phyloP scores from a whole-genome alignment of 2,113 vertebrate species.

The Mormoops blainvillei region DNA sequence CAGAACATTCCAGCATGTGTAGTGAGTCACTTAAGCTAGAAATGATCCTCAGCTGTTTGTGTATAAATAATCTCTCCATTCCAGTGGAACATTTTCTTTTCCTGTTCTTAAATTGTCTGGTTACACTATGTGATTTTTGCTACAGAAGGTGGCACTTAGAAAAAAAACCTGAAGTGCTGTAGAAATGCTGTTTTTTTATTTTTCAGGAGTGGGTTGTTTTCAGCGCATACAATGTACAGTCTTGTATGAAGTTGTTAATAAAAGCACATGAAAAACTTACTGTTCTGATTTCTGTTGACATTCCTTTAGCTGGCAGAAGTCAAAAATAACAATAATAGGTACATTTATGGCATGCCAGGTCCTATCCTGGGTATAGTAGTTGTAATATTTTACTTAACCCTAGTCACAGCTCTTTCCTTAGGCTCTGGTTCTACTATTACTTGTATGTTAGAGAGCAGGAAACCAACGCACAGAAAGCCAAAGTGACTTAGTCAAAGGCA shows the following conservation, averaged over 20 bases:
- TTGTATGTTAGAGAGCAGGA: background rate
- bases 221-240: conserved; percentile 72
- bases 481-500: background rate
- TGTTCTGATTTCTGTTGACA: conserved; percentile 21
- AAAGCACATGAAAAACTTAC: conserved; percentile 72
- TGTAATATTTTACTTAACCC: background rate
- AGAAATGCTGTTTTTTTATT: conserved; percentile 61
- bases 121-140: conserved; percentile 77
- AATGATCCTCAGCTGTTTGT: conserved; percentile 75
- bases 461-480: background rate
- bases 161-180: conserved; percentile 76
- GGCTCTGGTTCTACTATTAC: background rate
- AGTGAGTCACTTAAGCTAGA: conserved; percentile 75
- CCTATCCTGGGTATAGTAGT: background rate
- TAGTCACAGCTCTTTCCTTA: background rate
- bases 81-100: conserved; percentile 42
- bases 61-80: conserved; percentile 76
- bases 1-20: conserved; percentile 73
- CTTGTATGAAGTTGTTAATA: conserved; percentile 82
- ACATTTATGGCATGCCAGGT: background rate
- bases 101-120: conserved; percentile 64
- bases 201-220: conserved; percentile 71
- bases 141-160: conserved; percentile 80
- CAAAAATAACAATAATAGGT: background rate
- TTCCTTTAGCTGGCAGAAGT: conserved; percentile 38